phyloP scores from a whole-genome alignment of 2,888 invertebrate genomes.

The Cephus nigrinus region DNA sequence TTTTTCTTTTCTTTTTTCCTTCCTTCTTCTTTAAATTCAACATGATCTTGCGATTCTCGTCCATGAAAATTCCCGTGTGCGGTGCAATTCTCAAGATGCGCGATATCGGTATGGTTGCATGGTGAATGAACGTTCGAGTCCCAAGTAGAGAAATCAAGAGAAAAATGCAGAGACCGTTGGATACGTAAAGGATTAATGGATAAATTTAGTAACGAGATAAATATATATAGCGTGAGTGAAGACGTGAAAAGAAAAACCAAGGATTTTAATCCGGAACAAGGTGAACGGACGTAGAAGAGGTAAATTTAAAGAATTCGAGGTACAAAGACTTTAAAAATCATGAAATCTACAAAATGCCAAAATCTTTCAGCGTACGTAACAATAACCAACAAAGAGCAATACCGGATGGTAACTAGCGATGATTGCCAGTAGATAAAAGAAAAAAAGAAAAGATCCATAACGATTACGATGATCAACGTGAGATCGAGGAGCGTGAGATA shows the following conservation, averaged over 20 bases:
- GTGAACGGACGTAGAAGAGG: neutral
- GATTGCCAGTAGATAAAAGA: neutral
- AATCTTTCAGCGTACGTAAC: neutral
- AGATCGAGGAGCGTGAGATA: neutral
- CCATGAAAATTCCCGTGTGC: neutral
- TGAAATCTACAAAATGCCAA: neutral
- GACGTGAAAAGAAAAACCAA: neutral
- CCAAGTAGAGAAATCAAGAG: neutral
- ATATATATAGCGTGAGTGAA: neutral
- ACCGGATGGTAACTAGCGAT: neutral
- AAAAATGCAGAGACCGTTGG: neutral
- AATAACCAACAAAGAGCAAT: neutral
- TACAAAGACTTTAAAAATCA: neutral
- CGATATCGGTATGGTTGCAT: constrained; percentile 4
- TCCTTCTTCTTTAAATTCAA: neutral
- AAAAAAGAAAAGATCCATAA: neutral
- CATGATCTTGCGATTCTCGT: neutral
- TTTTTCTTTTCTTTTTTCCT: neutral
- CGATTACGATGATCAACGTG: neutral
- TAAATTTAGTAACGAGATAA: neutral
- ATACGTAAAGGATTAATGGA: neutral
- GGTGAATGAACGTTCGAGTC: constrained; percentile 2
- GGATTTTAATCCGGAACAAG: neutral
- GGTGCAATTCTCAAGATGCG: constrained; percentile 4
- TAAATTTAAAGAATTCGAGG: neutral